phyloP scores from a whole-genome alignment of 2,113 vertebrate genomes.

The Chlorodrepanis virens region DNA sequence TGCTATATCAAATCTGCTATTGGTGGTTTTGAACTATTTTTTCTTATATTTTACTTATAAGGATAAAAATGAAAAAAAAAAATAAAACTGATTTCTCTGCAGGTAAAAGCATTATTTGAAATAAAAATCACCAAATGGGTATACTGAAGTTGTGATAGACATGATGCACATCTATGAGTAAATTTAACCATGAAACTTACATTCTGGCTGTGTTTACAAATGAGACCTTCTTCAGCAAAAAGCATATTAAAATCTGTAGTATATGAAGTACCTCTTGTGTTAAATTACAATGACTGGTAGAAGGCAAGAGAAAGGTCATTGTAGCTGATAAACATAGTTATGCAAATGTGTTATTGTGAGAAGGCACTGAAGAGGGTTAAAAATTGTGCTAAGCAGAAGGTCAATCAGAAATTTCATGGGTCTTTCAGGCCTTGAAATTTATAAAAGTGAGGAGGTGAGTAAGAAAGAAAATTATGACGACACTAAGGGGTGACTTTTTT shows the following conservation, averaged over 20 bases:
- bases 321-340: slow-evolving; percentile 48
- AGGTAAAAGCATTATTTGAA: background rate
- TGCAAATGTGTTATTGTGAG: slow-evolving; percentile 42
- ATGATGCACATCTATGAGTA: background rate
- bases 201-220: background rate
- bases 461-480: background rate
- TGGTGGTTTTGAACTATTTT: background rate
- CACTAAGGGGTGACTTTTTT: background rate
- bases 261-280: background rate
- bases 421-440: background rate
- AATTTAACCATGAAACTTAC: background rate
- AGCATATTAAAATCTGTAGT: background rate
- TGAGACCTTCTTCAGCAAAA: background rate
- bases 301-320: slow-evolving; percentile 36
- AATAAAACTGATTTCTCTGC: background rate
- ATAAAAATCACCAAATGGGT: background rate
- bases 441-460: background rate
- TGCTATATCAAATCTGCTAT: background rate
- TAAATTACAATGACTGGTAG: slow-evolving; percentile 27
- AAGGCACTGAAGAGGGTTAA: slow-evolving; percentile 17
- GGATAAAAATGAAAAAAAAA: background rate
- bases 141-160: background rate
- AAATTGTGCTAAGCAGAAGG: slow-evolving; percentile 22
- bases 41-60: background rate
- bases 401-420: background rate